phyloP scores from a whole-genome alignment of 2,888 invertebrate genomes.

The Branchinecta sandiegonensis region DNA sequence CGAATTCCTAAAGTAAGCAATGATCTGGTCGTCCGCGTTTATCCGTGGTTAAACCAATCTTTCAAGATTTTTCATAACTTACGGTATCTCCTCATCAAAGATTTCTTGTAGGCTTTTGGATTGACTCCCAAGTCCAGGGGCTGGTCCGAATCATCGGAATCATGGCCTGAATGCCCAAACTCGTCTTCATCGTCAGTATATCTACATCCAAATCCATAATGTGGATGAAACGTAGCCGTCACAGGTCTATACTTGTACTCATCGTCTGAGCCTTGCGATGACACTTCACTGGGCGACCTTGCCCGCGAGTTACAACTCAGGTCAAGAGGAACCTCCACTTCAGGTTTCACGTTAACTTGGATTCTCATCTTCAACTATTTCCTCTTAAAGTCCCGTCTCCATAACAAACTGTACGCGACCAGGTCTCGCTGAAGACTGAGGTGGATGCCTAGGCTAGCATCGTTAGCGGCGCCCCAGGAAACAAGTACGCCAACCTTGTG shows the following conservation, averaged over 20 bases:
- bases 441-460: background rate
- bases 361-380: background rate
- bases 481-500: background rate
- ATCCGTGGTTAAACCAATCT: no score
- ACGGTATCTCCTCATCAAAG: conserved; percentile 84
- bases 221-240: conserved; percentile 8
- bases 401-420: background rate
- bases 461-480: conserved; percentile 5
- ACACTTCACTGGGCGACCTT: conserved; percentile 21
- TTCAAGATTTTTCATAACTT: conserved; percentile 41
- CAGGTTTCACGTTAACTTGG: background rate
- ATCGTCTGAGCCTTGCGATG: background rate
- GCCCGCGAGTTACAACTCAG: conserved; percentile 43
- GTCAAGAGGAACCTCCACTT: conserved; percentile 47
- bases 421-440: conserved; percentile 1
- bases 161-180: background rate
- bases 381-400: no score
- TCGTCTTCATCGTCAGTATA: conserved; percentile 15
- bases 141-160: conserved; percentile 2
- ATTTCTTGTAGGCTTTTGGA: conserved; percentile 65
- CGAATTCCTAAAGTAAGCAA: no score
- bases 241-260: background rate
- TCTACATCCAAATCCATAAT: conserved; percentile 14
- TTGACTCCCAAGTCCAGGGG: conserved; percentile 25
- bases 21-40: no score